A percentile compares a stretch with the other conserved stretches of the same genome.
Conservation (phyloP, 23 tunicate genomes). For the Trididemnum clinides region DNA sequence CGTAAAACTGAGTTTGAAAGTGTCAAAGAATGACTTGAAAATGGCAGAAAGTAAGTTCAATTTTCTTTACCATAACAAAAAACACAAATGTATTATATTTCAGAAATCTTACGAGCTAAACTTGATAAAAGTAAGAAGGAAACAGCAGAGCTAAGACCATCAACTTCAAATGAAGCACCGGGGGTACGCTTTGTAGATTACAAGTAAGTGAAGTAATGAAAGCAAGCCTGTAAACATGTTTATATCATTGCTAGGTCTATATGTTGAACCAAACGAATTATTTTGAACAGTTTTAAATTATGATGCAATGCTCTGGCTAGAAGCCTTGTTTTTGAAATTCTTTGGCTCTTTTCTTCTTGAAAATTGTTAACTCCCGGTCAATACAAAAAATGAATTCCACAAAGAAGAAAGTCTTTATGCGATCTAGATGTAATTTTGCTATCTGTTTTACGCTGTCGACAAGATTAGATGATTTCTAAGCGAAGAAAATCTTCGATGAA, state of each 20-base stretch:
- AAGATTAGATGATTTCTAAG: no score
- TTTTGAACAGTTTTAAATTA: no score
- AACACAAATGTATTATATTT: background rate
- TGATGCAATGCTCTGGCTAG: no score
- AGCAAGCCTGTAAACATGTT: background rate
- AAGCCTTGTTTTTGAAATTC: no score
- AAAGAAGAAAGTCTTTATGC: no score
- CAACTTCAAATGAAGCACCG: background rate
- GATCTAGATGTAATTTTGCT: no score
- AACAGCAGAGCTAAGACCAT: background rate
- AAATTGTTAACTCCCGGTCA: no score
- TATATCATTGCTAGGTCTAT: background rate
- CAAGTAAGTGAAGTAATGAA: background rate
- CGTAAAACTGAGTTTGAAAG: background rate
- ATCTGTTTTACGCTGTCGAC: no score
- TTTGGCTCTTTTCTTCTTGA: no score
- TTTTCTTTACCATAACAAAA: background rate
- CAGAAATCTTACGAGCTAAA: background rate
- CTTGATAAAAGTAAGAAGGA: background rate
- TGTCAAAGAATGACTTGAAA: background rate
- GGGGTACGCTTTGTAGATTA: background rate
- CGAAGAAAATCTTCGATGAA: no score
- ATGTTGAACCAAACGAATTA: no score
- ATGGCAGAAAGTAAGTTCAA: conserved; percentile 11
- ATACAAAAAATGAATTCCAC: no score